These are phyloP conservation scores for Lochmaea capreae DNA, from an alignment of 2,888 invertebrate genomes.

Conservation along the genomic window DNA sequence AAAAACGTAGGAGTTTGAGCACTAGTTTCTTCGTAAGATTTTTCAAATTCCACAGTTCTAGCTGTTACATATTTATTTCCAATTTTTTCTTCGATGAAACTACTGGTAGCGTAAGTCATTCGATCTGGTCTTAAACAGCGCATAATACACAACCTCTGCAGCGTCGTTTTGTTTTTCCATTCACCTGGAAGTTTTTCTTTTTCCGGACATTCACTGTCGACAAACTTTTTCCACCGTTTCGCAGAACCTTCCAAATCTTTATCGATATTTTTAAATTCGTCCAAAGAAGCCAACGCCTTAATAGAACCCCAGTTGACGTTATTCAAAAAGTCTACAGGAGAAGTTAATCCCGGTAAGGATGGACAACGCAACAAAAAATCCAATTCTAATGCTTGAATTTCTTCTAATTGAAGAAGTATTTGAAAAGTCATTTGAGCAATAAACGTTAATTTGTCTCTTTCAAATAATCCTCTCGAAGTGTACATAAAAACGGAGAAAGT, in stretches of 20 bases:
- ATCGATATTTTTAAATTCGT: constrained; percentile 86
- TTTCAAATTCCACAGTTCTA: constrained; percentile 82
- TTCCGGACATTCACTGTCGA: constrained; percentile 93
- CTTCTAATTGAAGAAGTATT: constrained; percentile 73
- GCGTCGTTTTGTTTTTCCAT: constrained; percentile 90
- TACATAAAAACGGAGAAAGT: constrained; percentile 89
- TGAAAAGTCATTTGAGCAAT: constrained; percentile 82
- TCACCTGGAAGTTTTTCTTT: constrained; percentile 94
- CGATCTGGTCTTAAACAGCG: constrained; percentile 90
- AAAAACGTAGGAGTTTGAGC: constrained; percentile 91
- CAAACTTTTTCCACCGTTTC: constrained; percentile 93
- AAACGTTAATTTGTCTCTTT: constrained; percentile 91
- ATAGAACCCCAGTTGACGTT: constrained; percentile 93
- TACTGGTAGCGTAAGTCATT: constrained; percentile 92
- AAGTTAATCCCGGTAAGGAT: constrained; percentile 76
- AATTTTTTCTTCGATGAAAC: constrained; percentile 90
- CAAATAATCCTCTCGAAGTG: constrained; percentile 91
- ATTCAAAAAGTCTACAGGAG: constrained; percentile 86
- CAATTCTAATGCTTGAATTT: constrained; percentile 80
- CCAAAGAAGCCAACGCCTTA: constrained; percentile 78
- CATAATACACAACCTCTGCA: constrained; percentile 93
- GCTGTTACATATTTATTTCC: constrained; percentile 86
- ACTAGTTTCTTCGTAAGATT: constrained; percentile 88
- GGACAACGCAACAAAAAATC: constrained; percentile 92
- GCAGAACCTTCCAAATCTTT: constrained; percentile 91